These are phyloP conservation scores for Augochlorella aurata DNA, from an alignment of 2,888 invertebrate genomes.

Conservation along the genomic window DNA sequence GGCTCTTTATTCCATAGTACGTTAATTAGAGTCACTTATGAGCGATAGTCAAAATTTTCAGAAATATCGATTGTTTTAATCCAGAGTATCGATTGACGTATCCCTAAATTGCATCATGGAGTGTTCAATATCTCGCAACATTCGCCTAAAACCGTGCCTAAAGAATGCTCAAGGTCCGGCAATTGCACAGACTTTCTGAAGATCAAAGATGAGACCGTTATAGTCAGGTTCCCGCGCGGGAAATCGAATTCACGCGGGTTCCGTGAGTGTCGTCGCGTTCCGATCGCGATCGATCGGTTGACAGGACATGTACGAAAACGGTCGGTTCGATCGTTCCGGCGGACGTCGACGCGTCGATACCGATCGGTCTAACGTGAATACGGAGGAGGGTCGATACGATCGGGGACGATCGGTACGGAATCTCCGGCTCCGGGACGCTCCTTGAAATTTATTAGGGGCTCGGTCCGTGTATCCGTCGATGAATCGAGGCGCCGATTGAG, in stretches of 20 bases:
- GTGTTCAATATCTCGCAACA: too few species aligned
- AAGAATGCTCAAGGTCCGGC: too few species aligned
- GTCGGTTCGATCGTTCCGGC: slow-evolving; percentile 20
- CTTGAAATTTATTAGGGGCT: slow-evolving; percentile 54
- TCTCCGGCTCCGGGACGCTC: slow-evolving; percentile 20
- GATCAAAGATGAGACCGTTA: neutral
- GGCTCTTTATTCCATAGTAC: too few species aligned
- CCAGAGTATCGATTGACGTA: too few species aligned
- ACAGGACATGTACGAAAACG: slow-evolving; percentile 7
- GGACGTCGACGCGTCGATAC: slow-evolving; percentile 36
- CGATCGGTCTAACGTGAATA: slow-evolving; percentile 58
- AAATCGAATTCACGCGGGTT: slow-evolving; percentile 30
- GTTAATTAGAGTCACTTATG: too few species aligned
- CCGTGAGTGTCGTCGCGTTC: slow-evolving; percentile 22
- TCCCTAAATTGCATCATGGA: too few species aligned
- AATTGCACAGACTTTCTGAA: too few species aligned
- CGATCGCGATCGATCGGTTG: slow-evolving; percentile 19
- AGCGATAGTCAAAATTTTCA: too few species aligned
- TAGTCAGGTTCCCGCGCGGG: slow-evolving; percentile 6
- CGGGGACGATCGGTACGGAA: slow-evolving; percentile 42
- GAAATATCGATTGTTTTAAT: too few species aligned
- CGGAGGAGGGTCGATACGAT: slow-evolving; percentile 38
- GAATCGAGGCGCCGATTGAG: slow-evolving; percentile 53
- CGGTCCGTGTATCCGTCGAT: slow-evolving; percentile 24
- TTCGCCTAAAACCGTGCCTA: too few species aligned